A percentile compares a stretch with the other conserved stretches of the same genome.
phyloP scores from a whole-genome alignment of 2,888 invertebrate species.

The Zhuqinia jingwanae region DNA sequence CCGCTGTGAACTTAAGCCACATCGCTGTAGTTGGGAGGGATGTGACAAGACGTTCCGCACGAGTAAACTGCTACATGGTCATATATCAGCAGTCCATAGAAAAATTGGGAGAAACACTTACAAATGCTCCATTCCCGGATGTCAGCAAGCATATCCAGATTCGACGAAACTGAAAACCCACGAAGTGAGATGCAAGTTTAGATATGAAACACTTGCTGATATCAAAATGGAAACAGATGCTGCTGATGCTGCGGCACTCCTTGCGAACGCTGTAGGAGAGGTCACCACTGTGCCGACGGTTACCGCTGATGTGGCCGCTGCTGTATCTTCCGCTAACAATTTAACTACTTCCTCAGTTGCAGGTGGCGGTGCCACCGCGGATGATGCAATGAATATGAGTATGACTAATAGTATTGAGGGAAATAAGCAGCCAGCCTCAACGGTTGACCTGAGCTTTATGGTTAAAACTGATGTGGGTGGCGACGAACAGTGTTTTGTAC shows the following conservation, averaged over 20 bases:
- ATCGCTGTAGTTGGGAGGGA: slow-evolving; percentile 75
- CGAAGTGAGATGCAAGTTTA: slow-evolving; percentile 74
- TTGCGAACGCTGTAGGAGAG: slow-evolving; percentile 66
- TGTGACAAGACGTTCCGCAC: slow-evolving; percentile 77
- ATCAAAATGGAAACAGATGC: slow-evolving; percentile 75
- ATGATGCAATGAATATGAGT: slow-evolving; percentile 74
- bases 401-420: slow-evolving; percentile 72
- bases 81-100: slow-evolving; percentile 76
- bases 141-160: slow-evolving; percentile 75
- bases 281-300: slow-evolving; percentile 68
- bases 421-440: slow-evolving; percentile 68
- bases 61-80: slow-evolving; percentile 75
- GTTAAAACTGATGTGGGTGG: slow-evolving; percentile 72
- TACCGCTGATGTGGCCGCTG: slow-evolving; percentile 71
- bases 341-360: slow-evolving; percentile 72
- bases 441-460: slow-evolving; percentile 74
- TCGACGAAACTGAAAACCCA: slow-evolving; percentile 75
- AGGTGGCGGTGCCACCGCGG: slow-evolving; percentile 70
- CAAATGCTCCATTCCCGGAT: slow-evolving; percentile 76
- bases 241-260: slow-evolving; percentile 68
- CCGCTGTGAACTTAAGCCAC: slow-evolving; percentile 75
- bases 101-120: slow-evolving; percentile 76
- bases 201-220: slow-evolving; percentile 73
- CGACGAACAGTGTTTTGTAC: slow-evolving; percentile 75
- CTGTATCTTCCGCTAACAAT: slow-evolving; percentile 74